Base-by-base conservation (phyloP, 2,888 invertebrate species). In the Xanthorhoe designata region DNA sequence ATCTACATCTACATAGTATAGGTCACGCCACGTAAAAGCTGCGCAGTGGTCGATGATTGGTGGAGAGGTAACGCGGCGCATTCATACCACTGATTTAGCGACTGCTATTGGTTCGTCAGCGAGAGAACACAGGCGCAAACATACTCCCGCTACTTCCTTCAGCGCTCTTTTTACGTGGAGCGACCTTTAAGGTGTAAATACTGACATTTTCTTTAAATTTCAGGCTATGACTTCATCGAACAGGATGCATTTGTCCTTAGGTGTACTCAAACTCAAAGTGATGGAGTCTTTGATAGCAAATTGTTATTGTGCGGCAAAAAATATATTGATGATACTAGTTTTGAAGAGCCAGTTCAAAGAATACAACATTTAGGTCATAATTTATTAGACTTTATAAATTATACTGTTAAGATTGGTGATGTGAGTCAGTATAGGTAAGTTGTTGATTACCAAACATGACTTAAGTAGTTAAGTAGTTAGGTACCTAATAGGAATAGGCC, bases 221-320 rank as follows among this genome's bases (percentile, higher is more conserved):
- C 47, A 63, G 63, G 63, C 51, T 19, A 47, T 2, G 63, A 63
- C 47, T 63, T 58, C 52, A 51, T 35, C 0, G 63, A 63, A 53
- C 13, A 19, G 9, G 63, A 63, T 17, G 13, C 52, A 9, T 57
- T 64, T 38, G 29, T 67, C 29, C 10, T 51, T 15, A 55, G 38
- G 42, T 24, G n/a, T 8, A 58, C 52, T 18, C 18, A 52, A 58
- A n/a, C 8, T 13, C 19, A 5, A 19, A 42, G 0, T 29, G 19
- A 15, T 10, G 24, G 42, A 4, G 35, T 13, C 2, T 17, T 6
- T 8, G 6, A 17, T 0, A 0, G 1, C 18, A 51, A 45, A 42
- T 51, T 62, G 10, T 51, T 62, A 24, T 9, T 62, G 24, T 51
- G 17, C 13, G 62, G 56, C 24, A 62, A 62, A 51, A 51, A 4